These are phyloP conservation scores for Sebastiscus tertius DNA, from an alignment of 2,797 vertebrate species.

Conservation along the genomic window DNA sequence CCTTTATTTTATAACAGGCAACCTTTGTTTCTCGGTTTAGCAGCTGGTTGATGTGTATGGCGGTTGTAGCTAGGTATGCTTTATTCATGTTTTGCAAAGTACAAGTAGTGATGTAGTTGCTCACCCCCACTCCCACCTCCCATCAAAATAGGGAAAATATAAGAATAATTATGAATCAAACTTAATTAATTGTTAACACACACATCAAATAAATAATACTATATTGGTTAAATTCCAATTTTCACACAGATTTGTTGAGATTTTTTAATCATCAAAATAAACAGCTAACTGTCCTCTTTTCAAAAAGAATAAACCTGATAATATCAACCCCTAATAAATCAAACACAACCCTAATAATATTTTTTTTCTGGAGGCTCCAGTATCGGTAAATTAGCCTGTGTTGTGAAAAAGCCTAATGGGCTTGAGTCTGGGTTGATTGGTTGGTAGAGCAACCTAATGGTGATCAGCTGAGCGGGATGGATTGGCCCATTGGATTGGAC, in stretches of 20 bases:
- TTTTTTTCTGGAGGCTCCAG: not conserved
- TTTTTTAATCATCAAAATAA: not conserved
- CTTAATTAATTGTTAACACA: not conserved
- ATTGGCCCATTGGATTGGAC: conserved; percentile 47
- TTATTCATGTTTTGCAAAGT: not conserved
- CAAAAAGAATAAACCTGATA: not conserved
- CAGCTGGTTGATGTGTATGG: conserved; percentile 7
- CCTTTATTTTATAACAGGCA: conserved; percentile 11
- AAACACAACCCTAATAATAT: not conserved
- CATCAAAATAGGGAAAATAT: not conserved
- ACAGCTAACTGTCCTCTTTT: not conserved
- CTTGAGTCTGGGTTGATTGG: conserved; percentile 8
- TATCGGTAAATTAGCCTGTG: not conserved
- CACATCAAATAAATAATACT: not conserved
- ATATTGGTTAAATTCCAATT: not conserved
- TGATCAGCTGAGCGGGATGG: conserved; percentile 50
- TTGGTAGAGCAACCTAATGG: conserved; percentile 20
- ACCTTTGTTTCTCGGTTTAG: conserved; percentile 9
- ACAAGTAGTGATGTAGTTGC: not conserved
- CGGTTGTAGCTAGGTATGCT: not conserved
- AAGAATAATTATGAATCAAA: not conserved
- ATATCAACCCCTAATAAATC: not conserved
- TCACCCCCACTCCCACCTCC: not conserved
- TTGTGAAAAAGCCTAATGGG: conserved; percentile 17
- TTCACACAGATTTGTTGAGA: not conserved